Evolutionary conservation across 2,888 invertebrate genomes (phyloP).

Genomic region (Pristionchus exspectatus): DNA sequence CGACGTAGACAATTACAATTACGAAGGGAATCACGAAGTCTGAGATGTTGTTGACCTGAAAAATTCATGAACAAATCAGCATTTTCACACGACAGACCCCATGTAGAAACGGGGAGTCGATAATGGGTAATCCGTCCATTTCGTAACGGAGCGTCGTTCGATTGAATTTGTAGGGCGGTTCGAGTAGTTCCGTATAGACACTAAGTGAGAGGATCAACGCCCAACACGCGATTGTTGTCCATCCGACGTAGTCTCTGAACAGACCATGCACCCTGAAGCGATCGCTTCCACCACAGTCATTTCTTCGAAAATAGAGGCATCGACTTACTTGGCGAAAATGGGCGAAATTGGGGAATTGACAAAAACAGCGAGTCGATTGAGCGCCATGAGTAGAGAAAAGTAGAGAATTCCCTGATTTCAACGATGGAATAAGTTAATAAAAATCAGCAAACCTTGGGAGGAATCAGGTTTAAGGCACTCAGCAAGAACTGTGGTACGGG

Average conservation of each 20-base stretch:
- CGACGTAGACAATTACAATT: neutral
- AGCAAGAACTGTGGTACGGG: neutral
- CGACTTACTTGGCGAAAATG: neutral
- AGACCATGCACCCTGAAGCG: slow-evolving; percentile 7
- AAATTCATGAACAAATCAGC: too few species aligned
- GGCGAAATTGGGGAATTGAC: neutral
- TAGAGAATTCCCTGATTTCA: neutral
- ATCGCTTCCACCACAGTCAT: neutral
- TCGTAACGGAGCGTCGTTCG: neutral
- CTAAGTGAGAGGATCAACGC: neutral
- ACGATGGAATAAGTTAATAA: neutral
- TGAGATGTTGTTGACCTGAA: neutral
- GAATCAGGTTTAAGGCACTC: neutral
- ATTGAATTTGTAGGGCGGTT: neutral
- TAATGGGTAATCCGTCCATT: neutral
- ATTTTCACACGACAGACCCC: too few species aligned
- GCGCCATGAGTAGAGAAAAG: slow-evolving; percentile 14
- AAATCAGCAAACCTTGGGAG: neutral
- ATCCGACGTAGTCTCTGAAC: slow-evolving; percentile 31
- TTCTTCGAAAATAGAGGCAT: neutral
- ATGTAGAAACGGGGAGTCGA: neutral
- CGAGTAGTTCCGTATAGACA: neutral
- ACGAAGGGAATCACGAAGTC: slow-evolving; percentile 20
- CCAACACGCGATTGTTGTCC: slow-evolving; percentile 1
- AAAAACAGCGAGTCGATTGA: slow-evolving; percentile 21